Conservation (phyloP, 1,140 invertebrate genomes). For the Chymomyza costata region DNA sequence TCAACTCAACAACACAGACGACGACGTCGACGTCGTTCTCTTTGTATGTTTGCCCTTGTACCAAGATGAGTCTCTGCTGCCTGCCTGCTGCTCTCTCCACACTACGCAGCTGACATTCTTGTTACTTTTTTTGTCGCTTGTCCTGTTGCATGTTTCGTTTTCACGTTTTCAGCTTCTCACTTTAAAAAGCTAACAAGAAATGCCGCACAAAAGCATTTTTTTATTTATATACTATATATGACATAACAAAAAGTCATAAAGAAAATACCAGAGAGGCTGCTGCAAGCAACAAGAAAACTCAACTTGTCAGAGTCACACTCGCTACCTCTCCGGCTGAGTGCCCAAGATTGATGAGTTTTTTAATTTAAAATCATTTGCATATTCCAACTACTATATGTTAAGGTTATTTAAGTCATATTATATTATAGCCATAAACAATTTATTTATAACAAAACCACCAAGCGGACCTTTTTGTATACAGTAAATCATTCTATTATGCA, state of each 20-base stretch:
- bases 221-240: too few species aligned
- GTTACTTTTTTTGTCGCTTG: slow-evolving; percentile 1
- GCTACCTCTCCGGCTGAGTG: slow-evolving; percentile 6
- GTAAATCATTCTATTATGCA: too few species aligned
- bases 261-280: slow-evolving; percentile 20
- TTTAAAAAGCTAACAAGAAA: slow-evolving; percentile 58
- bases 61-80: slow-evolving; percentile 6
- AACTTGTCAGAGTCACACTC: too few species aligned
- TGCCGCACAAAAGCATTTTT: slow-evolving; percentile 49
- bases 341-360: slow-evolving; percentile 62
- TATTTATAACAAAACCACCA: too few species aligned
- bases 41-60: slow-evolving; percentile 18
- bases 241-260: slow-evolving; percentile 44
- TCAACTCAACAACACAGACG: slow-evolving; percentile 43
- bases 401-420: too few species aligned
- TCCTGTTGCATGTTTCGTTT: slow-evolving; percentile 54
- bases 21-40: not conserved
- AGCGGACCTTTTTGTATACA: too few species aligned
- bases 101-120: slow-evolving; percentile 3
- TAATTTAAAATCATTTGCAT: slow-evolving; percentile 34
- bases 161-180: slow-evolving; percentile 42
- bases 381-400: too few species aligned
- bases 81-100: slow-evolving; percentile 24
- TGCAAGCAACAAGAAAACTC: slow-evolving; percentile 17
- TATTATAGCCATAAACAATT: too few species aligned